Percentiles rank a stretch among this genome's conserved stretches.
phyloP scores from a whole-genome alignment of 2,113 vertebrate species.

The Pontoporia blainvillei region DNA sequence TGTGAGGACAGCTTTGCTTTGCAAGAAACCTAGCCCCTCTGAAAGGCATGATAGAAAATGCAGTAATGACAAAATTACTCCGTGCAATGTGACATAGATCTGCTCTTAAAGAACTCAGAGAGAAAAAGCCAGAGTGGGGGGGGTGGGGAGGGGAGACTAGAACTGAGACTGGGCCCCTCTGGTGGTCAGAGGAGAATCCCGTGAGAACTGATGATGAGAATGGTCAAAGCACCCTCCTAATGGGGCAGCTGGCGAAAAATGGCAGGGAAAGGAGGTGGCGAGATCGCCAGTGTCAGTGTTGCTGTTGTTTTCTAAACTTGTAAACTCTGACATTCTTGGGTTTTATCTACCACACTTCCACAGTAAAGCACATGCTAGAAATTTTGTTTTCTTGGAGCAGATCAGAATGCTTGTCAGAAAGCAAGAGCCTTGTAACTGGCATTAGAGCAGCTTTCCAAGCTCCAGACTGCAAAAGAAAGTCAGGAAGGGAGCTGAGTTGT shows the following conservation, averaged over 20 bases:
- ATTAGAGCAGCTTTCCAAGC: neutral
- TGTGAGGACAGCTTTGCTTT: neutral
- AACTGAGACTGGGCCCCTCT: too few relatives aligned
- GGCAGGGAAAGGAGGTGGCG: too few relatives aligned
- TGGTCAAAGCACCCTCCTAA: rapidly evolving
- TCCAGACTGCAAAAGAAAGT: neutral
- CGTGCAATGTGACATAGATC: too few relatives aligned
- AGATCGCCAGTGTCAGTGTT: neutral
- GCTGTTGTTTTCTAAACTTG: neutral
- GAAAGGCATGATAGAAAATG: neutral
- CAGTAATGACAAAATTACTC: neutral
- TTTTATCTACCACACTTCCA: neutral
- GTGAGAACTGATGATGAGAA: rapidly evolving
- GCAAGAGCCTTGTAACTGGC: neutral
- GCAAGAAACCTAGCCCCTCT: neutral
- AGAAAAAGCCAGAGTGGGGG: neutral
- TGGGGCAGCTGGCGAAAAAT: neutral
- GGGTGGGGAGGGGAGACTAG: neutral
- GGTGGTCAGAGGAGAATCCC: neutral
- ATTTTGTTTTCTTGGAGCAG: neutral
- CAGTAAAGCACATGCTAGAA: neutral
- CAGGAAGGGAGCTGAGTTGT: too few relatives aligned
- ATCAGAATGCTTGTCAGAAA: neutral
- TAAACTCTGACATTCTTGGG: neutral
- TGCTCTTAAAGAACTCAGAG: neutral